Base-by-base conservation (phyloP, 2,888 invertebrate species). In the Rhogogaster chlorosoma region DNA sequence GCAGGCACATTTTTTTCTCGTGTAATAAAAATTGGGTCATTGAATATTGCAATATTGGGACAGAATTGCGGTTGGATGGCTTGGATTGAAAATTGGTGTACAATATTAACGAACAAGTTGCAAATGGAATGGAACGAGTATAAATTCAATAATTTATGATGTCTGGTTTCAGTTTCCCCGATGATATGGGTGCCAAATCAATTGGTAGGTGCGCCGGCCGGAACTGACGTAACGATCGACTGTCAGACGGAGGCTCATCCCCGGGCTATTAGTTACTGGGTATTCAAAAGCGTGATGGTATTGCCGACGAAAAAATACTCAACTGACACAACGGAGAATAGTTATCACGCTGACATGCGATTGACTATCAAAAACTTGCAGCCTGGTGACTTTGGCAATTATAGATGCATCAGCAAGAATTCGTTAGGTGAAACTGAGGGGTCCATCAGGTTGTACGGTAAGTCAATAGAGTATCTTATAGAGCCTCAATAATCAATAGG, bases 111-210 rank as follows among this genome's bases (percentile, higher is more conserved):
- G n/a, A 38, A 71, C 29, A 77, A 32, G 32, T 49, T 49, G n/a
- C 15, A 26, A 18, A 45, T 29, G 0, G 18, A 49, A 49, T 32
- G 4, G 18, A 77, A 18, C 32, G 22, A 42, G 7, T 70, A 9
- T 12, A 42, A 36, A 73, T 42, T 73, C 1, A 73, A 73, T 73
- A n/a, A 29, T 22, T 73, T 38, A 22, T 42, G 5, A 22, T 87
- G 87, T 89, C 88, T 89, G 88, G 87, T 86, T 94, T 36, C 94
- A 98, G 98, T 98, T 94, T 97, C 97, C 0, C 98, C 98, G 82
- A 98, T 98, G 97, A 98, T 98, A 92, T 98, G 97, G 97, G 98
- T 98, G 88, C 98, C 98, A 84, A 98, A 98, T 95, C 98, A 98
- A 94, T 95, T 98, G 94, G 98, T 98, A 87, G 98, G 98, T 1